Evolutionary conservation across 2,888 invertebrate genomes (phyloP).

Genomic region (Epinotia bilunana): DNA sequence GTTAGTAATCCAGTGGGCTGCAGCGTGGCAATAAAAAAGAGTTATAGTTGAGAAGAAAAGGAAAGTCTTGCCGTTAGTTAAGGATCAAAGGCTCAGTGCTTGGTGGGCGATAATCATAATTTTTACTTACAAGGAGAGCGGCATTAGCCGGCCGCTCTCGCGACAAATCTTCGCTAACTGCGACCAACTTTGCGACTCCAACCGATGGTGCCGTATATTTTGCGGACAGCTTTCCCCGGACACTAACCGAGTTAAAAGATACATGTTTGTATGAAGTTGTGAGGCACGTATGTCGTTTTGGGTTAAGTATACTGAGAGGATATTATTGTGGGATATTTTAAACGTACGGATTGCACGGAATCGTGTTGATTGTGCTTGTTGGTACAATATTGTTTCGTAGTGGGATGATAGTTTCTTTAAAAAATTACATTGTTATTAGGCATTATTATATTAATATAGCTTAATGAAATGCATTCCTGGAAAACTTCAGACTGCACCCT

Average conservation of each 20-base stretch:
- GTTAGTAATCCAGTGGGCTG: slow-evolving; percentile 80
- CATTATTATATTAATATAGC: background rate
- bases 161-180: slow-evolving; percentile 84
- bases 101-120: slow-evolving; percentile 83
- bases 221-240: slow-evolving; percentile 53
- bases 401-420: background rate
- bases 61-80: slow-evolving; percentile 82
- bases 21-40: slow-evolving; percentile 83
- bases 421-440: background rate
- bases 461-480: background rate
- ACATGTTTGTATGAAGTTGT: slow-evolving; percentile 54
- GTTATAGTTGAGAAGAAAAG: slow-evolving; percentile 83
- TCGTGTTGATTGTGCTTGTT: slow-evolving; percentile 30
- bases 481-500: background rate
- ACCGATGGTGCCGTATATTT: slow-evolving; percentile 66
- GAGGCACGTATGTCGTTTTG: slow-evolving; percentile 27
- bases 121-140: slow-evolving; percentile 83
- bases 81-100: slow-evolving; percentile 81
- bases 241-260: slow-evolving; percentile 42
- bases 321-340: slow-evolving; percentile 31
- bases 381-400: slow-evolving; percentile 2
- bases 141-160: slow-evolving; percentile 76
- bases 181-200: slow-evolving; percentile 79
- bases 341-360: slow-evolving; percentile 38
- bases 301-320: slow-evolving; percentile 10